Conservation (phyloP, 2,888 invertebrate species). For the Drosophila trichaetosa region DNA sequence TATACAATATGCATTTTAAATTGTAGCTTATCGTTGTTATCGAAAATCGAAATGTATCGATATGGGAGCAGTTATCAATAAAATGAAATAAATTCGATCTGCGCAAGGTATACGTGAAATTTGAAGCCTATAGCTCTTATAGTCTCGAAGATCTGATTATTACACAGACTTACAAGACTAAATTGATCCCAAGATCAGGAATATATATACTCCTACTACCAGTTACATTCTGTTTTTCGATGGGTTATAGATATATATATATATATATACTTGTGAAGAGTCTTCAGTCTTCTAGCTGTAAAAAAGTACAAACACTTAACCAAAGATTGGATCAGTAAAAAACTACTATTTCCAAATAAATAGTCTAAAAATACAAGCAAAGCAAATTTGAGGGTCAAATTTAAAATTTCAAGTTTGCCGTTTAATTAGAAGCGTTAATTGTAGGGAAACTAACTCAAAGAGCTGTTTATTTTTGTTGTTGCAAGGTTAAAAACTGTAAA, state of each 20-base stretch:
- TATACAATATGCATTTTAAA: not conserved
- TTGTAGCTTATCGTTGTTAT: rapidly evolving
- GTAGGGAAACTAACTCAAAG: not conserved
- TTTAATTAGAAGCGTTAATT: not conserved
- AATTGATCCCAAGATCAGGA: too few relatives aligned
- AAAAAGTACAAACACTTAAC: not conserved
- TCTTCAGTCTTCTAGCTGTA: too few relatives aligned
- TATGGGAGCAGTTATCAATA: rapidly evolving
- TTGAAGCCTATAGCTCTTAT: not conserved
- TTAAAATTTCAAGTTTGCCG: not conserved
- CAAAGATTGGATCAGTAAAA: not conserved
- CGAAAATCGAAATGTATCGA: too few relatives aligned
- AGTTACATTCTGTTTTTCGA: too few relatives aligned
- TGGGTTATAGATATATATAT: too few relatives aligned
- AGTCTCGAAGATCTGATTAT: too few relatives aligned
- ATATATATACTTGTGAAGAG: too few relatives aligned
- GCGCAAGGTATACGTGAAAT: not conserved
- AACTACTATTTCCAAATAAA: not conserved
- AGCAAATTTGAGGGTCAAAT: not conserved
- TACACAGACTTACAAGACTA: too few relatives aligned
- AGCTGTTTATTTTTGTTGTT: not conserved
- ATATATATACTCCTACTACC: too few relatives aligned
- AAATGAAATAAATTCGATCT: too few relatives aligned
- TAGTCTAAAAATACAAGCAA: not conserved
- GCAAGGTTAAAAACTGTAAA: not conserved